Evolutionary conservation across 2,113 vertebrate species (phyloP).

Genomic region (Lycaon pictus): DNA sequence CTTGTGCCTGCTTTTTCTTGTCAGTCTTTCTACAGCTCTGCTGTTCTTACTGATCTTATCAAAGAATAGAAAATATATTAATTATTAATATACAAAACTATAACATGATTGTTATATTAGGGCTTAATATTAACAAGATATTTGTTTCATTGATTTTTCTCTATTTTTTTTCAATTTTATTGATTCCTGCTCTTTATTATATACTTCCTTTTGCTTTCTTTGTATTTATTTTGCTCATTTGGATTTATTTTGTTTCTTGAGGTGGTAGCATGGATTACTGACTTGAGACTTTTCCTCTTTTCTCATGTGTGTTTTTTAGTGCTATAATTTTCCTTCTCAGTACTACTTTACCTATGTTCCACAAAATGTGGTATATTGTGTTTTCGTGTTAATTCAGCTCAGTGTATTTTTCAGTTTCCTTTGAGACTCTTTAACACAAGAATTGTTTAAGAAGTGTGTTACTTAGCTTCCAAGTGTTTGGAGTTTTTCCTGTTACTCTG

Average conservation of each 20-base stretch:
- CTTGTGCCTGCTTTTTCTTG: not conserved
- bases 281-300: not conserved
- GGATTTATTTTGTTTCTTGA: not conserved
- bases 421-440: not conserved
- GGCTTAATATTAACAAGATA: not conserved
- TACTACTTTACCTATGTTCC: not conserved
- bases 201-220: not conserved
- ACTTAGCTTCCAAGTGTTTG: not conserved
- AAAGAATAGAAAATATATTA: not conserved
- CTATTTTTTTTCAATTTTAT: not conserved
- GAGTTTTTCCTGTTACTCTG: not conserved
- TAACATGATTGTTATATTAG: not conserved
- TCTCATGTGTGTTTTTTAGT: not conserved
- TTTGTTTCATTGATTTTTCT: not conserved
- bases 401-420: not conserved
- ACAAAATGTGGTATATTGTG: not conserved
- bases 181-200: not conserved
- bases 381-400: not conserved
- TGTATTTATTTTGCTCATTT: not conserved
- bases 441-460: not conserved
- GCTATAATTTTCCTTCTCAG: not conserved
- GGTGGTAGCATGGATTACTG: not conserved
- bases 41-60: not conserved
- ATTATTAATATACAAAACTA: not conserved
- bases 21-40: not conserved